Conservation (phyloP, 2,797 vertebrate genomes). For the Fundulus diaphanus region DNA sequence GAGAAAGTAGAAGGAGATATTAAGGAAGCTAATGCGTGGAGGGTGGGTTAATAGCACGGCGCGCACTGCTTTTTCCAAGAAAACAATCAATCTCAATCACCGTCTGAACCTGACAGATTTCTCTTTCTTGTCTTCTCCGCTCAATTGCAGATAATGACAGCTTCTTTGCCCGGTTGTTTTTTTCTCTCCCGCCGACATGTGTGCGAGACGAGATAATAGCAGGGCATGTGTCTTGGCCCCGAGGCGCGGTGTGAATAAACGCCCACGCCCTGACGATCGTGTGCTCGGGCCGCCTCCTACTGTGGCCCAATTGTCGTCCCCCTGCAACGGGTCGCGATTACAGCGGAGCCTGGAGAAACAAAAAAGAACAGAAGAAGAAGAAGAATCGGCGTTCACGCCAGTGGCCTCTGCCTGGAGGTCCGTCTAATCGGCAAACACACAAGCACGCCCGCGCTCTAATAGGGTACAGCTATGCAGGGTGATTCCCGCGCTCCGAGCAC, state of each 20-base stretch:
- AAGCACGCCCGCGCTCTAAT: constrained; percentile 8
- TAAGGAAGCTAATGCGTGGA: constrained; percentile 2
- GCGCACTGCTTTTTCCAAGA: constrained; percentile 4
- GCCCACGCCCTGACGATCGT: constrained; percentile 56
- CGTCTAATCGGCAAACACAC: constrained; percentile 22
- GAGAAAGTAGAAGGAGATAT: constrained; percentile 7
- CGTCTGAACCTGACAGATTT: constrained; percentile 50
- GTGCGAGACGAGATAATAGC: constrained; percentile 75
- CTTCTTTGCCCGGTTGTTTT: constrained; percentile 33
- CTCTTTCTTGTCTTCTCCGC: constrained; percentile 57
- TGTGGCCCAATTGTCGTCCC: constrained; percentile 68
- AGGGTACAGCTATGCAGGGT: constrained; percentile 5
- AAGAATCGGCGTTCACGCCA: constrained; percentile 44
- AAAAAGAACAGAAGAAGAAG: too few relatives aligned
- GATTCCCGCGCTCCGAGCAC: constrained; percentile 19
- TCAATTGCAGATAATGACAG: constrained; percentile 72
- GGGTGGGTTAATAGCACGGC: constrained; percentile 3
- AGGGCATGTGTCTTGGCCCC: constrained; percentile 67
- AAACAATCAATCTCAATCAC: constrained; percentile 54
- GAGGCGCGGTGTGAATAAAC: constrained; percentile 62
- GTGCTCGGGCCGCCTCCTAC: constrained; percentile 61
- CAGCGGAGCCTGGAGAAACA: constrained; percentile 53
- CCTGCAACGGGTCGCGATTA: constrained; percentile 74
- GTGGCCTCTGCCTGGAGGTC: constrained; percentile 56
- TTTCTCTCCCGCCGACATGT: constrained; percentile 36